Evolutionary conservation across 2,888 invertebrate species (phyloP), one percentile per base, ranked within the genome.

Genomic region (Luperina nickerlii): DNA sequence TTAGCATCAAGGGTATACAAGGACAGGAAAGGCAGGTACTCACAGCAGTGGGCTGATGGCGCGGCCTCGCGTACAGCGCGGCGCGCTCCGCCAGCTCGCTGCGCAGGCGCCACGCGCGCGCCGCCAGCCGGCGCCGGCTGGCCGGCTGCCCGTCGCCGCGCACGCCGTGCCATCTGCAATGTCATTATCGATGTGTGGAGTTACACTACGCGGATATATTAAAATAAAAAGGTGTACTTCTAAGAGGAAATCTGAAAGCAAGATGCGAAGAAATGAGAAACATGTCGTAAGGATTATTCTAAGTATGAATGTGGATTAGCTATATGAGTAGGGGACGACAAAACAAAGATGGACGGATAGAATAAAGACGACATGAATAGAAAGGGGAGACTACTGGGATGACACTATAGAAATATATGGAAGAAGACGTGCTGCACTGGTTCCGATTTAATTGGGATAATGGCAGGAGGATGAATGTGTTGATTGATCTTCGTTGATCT

Each of bases 21-120:
- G 15, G 42, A 67, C 18, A 15, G 9, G 42, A 45, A n/a, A 68
- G 11, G 65, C 11, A 45, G 20, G 27, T 42, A 85, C 84, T 76
- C n/a, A 93, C 94, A 85, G 91, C 88, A 0, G 90, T 86, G 1
- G 83, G 69, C 18, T 88, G 87, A 1, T 83, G 85, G 0, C 83
- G 71, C 8, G 94, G 94, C 0, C 95, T 87, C 2, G 95, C 94
- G 88, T 97, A 97, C 11, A 92, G 92, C 13, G 94, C 95, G 62
- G 97, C 97, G 57, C 96, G 95, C 67, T 92, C 95, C 24, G 94
- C 95, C 27, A 97, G 94, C 91, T 97, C 96, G 13, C 86, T 88
- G 88, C 95, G 95, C 84, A 96, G 93, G 62, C 95, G 94, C 96
- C 96, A 96, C 65, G 96, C 95, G 54, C 95, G 95, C 84, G 95